Conservation (phyloP, 2,888 invertebrate genomes). For the Mythimna loreyi region DNA sequence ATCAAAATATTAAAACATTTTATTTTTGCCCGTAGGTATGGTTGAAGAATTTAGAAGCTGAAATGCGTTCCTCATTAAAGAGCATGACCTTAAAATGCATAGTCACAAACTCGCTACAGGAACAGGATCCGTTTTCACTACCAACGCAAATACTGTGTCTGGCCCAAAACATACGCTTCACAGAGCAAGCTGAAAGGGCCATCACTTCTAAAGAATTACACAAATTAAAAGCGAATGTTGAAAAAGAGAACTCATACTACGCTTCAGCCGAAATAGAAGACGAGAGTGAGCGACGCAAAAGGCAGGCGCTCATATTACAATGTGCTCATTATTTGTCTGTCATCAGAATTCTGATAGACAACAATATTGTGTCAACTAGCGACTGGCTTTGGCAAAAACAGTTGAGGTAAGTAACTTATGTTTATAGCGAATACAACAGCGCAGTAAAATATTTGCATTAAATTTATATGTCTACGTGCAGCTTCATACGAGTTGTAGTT, state of each 20-base stretch:
- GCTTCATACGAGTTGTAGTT: neutral
- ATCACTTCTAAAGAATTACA: constrained; percentile 92
- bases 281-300: constrained; percentile 94
- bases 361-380: constrained; percentile 91
- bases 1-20: neutral
- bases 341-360: constrained; percentile 94
- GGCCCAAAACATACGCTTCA: constrained; percentile 96
- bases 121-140: constrained; percentile 89
- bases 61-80: constrained; percentile 94
- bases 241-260: constrained; percentile 88
- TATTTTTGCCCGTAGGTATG: constrained; percentile 87
- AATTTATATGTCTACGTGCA: neutral
- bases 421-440: constrained; percentile 8
- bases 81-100: constrained; percentile 92
- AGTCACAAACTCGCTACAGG: constrained; percentile 85
- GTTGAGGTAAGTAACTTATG: constrained; percentile 91
- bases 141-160: constrained; percentile 95
- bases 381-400: constrained; percentile 99
- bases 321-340: constrained; percentile 97
- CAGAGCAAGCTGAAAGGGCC: constrained; percentile 95
- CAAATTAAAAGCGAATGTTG: constrained; percentile 86
- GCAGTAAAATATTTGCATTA: neutral
- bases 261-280: constrained; percentile 89
- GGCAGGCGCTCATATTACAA: constrained; percentile 98
- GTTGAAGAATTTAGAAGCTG: constrained; percentile 95